Conservation (phyloP, 1,140 invertebrate species). For the Elymnias hypermnestra region DNA sequence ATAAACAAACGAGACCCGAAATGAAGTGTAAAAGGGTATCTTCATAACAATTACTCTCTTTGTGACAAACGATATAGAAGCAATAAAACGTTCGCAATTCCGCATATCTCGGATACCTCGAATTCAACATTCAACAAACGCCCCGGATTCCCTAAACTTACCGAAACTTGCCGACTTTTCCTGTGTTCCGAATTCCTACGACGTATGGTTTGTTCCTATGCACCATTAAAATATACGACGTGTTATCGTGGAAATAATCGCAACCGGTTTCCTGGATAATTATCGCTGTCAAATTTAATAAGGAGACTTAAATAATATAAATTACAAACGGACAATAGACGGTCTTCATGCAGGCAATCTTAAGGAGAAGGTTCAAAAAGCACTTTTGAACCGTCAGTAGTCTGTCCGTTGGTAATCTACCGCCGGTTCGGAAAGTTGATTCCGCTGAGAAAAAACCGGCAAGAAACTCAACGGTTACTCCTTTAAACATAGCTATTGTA, state of each 20-base stretch:
- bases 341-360: too few species aligned
- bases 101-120: slow-evolving; percentile 32
- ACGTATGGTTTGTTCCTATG: slow-evolving; percentile 4
- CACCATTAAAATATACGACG: slow-evolving; percentile 10
- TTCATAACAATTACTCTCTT: slow-evolving; percentile 22
- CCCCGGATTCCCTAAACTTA: slow-evolving; percentile 42
- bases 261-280: not conserved
- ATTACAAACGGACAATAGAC: too few species aligned
- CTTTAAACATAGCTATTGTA: too few species aligned
- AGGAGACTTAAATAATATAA: too few species aligned
- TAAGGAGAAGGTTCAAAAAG: too few species aligned
- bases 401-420: too few species aligned
- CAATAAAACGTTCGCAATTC: slow-evolving; percentile 41
- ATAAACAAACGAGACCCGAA: slow-evolving; percentile 3
- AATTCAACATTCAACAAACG: slow-evolving; percentile 28
- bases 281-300: not conserved
- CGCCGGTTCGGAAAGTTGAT: too few species aligned
- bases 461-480: too few species aligned
- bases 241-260: slow-evolving; percentile 12
- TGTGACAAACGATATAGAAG: slow-evolving; percentile 33
- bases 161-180: slow-evolving; percentile 32
- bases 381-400: too few species aligned
- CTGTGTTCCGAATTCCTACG: slow-evolving; percentile 34
- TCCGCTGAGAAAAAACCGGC: too few species aligned
- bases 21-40: slow-evolving; percentile 6